These are phyloP conservation scores for Betta splendens DNA, from an alignment of 2,797 vertebrate species.

Conservation along the genomic window DNA sequence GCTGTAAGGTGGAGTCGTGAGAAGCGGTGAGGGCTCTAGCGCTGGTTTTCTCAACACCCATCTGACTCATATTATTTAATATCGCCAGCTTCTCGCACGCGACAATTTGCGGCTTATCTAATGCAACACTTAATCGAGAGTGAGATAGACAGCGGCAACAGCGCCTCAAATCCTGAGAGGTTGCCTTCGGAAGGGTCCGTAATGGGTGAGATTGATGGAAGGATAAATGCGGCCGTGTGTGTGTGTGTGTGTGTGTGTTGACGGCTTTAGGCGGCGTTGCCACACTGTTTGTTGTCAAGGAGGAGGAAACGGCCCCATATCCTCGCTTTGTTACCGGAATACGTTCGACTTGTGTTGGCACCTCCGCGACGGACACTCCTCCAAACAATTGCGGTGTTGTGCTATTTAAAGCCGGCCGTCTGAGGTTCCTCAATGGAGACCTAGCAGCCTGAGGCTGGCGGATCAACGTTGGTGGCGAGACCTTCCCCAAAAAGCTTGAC, in stretches of 20 bases:
- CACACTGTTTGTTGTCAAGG: constrained; percentile 63
- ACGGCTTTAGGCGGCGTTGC: constrained; percentile 59
- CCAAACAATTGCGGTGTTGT: constrained; percentile 1
- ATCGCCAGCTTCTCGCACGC: constrained; percentile 55
- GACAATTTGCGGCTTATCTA: constrained; percentile 68
- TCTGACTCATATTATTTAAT: constrained; percentile 76
- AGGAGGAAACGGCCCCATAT: constrained; percentile 53
- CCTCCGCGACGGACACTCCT: constrained; percentile 4
- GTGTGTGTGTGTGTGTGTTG: constrained; percentile 52
- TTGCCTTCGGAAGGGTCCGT: constrained; percentile 30
- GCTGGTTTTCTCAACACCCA: constrained; percentile 75
- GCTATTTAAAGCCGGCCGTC: constrained; percentile 7
- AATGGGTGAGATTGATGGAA: constrained; percentile 33
- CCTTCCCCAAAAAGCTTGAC: background rate
- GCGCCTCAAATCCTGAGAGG: constrained; percentile 38
- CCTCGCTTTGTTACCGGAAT: constrained; percentile 54
- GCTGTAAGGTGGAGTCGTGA: constrained; percentile 74
- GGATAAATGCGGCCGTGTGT: constrained; percentile 51
- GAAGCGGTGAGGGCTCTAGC: constrained; percentile 56
- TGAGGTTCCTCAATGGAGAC: constrained; percentile 12
- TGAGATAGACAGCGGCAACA: constrained; percentile 62
- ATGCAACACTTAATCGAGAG: constrained; percentile 65
- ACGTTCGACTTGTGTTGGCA: constrained; percentile 26
- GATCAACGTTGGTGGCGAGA: constrained; percentile 9
- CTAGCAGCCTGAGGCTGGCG: background rate